Conservation (phyloP, 2,113 vertebrate species). For the Myiopsitta monachus region DNA sequence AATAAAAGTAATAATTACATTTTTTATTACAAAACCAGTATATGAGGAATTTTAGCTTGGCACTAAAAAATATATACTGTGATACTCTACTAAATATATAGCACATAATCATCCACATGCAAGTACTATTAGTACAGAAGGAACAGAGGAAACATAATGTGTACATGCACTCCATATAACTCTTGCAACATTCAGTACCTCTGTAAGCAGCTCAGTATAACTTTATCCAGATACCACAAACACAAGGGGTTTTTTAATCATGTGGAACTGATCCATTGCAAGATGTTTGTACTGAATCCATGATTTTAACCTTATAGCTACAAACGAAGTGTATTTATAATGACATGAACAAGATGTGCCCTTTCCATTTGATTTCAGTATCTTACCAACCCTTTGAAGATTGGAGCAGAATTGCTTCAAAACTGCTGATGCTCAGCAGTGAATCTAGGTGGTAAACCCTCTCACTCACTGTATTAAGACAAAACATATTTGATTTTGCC, state of each 20-base stretch:
- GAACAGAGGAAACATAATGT: background rate
- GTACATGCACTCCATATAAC: background rate
- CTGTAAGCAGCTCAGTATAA: background rate
- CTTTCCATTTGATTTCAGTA: background rate
- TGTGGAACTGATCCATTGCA: background rate
- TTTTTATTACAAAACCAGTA: background rate
- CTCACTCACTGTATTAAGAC: background rate
- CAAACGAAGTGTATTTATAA: background rate
- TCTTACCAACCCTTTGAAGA: background rate
- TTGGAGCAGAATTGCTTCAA: background rate
- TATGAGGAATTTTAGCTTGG: background rate
- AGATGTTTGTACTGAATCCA: background rate
- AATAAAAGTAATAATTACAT: background rate
- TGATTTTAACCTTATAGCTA: background rate
- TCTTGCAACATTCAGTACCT: background rate
- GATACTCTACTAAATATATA: background rate
- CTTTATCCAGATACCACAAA: background rate
- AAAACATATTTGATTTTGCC: background rate
- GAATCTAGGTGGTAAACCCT: background rate
- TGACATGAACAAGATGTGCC: background rate
- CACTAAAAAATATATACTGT: background rate
- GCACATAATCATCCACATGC: background rate
- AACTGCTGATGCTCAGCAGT: background rate
- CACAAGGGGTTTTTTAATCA: background rate
- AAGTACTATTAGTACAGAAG: background rate